phyloP scores from a whole-genome alignment of 2,113 vertebrate species.

The Carollia perspicillata region DNA sequence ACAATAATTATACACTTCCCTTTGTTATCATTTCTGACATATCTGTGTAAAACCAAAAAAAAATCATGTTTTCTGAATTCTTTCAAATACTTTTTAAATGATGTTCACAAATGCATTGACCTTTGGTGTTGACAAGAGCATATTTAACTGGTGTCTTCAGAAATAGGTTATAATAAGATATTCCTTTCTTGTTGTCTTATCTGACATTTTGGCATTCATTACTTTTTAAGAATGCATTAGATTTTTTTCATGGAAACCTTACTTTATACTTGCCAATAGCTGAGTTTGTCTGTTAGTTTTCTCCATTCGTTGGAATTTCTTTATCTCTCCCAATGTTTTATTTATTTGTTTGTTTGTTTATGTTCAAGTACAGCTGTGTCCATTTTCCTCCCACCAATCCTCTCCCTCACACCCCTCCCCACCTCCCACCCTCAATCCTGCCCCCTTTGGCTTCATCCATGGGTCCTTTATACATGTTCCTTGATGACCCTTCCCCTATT shows the following conservation, averaged over 20 bases:
- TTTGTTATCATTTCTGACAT: conserved; percentile 9
- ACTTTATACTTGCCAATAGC: background rate
- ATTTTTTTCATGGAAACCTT: background rate
- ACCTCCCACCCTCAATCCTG: no score
- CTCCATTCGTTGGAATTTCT: background rate
- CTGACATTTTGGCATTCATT: conserved; percentile 51
- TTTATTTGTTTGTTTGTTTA: no score
- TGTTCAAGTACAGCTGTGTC: no score
- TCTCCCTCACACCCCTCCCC: no score
- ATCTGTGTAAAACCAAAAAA: conserved; percentile 34
- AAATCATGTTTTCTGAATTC: conserved; percentile 63
- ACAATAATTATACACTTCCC: conserved; percentile 51
- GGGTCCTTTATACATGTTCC: no score
- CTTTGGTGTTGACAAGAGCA: conserved; percentile 59
- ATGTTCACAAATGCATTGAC: conserved; percentile 18
- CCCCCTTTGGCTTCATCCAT: no score
- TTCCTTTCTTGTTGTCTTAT: conserved; percentile 15
- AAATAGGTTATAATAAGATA: conserved; percentile 32
- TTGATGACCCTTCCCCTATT: no score
- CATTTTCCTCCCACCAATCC: no score
- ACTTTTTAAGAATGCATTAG: background rate
- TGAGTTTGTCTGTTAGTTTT: background rate
- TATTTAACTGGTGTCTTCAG: conserved; percentile 24
- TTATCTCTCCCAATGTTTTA: no score
- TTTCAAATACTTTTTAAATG: conserved; percentile 67